Base-by-base conservation (phyloP, 2,113 vertebrate species). In the Gopherus flavomarginatus region DNA sequence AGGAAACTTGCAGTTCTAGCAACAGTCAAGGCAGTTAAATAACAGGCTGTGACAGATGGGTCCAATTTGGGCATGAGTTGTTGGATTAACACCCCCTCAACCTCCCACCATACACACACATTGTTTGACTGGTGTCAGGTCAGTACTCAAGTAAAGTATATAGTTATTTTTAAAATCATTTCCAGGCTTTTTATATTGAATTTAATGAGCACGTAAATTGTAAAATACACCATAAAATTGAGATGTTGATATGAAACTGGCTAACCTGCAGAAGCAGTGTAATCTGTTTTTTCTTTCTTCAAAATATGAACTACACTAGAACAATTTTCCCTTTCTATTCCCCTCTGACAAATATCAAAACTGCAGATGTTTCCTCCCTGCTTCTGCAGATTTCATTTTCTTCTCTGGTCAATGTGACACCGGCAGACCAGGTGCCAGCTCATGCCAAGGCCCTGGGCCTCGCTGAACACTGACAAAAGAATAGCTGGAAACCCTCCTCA, bases 281-380 rank as follows among this genome's bases (percentile, higher is more conserved):
- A 47, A 56, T 75, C 65, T 91, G 65, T 93, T 92, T 29, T 88
- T 96, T 90, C 88, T 83, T 13, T 83, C 91, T 75, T 92, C 84
- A 16, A 35, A 24, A 79, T 83, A n/a, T 91, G 11, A 10, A 91
- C 91, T 91, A 81, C 2, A 17, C 78, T 96, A 14, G 49, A 69
- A 91, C 77, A 16, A n/a, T 78, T 35, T 6, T 44, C 26, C 56
- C 3, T 78, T 44, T 88, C 80, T 92, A 6, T 16, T 90, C 86
- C 88, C 7, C 53, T 24, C 82, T 90, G 65, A 90, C 93, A 85
- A 90, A 52, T 26, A 90, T 38, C 8, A 24, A 81, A 88, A 19
- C 56, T 21, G 5, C 75, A 12, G 35, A 75, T 75, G 86, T 92
- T 21, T 84, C 4, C 4, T 88, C 26, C 42, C 85, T 35, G 35